Conservation (phyloP, 2,888 invertebrate genomes). For the Microctonus aethiopoides region DNA sequence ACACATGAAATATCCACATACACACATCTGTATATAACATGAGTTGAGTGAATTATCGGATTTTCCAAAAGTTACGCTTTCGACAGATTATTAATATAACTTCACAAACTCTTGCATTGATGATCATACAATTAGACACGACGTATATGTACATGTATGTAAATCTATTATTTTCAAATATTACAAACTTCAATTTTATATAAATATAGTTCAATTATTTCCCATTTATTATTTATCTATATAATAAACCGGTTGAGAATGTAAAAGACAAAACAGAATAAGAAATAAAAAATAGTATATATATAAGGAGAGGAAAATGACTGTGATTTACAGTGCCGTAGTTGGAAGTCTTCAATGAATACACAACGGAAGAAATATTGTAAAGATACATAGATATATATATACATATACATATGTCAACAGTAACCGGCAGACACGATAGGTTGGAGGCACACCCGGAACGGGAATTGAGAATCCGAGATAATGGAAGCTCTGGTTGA, state of each 20-base stretch:
- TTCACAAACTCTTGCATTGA: neutral
- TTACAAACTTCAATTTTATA: neutral
- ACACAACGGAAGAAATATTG: neutral
- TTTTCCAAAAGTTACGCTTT: neutral
- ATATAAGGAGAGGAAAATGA: neutral
- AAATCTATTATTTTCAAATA: neutral
- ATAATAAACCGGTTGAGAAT: too few relatives aligned
- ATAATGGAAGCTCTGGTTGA: slow-evolving; percentile 22
- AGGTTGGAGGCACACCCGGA: neutral
- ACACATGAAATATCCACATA: slow-evolving; percentile 4
- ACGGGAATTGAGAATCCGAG: slow-evolving; percentile 12
- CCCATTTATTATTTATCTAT: too few relatives aligned
- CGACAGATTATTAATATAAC: slow-evolving; percentile 1
- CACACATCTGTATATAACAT: neutral
- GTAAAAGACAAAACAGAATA: neutral
- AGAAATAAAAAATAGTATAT: neutral
- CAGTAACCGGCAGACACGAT: too few relatives aligned
- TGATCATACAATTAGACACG: neutral
- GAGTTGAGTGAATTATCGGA: slow-evolving; percentile 18
- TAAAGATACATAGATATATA: neutral
- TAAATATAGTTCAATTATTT: too few relatives aligned
- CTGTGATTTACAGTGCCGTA: neutral
- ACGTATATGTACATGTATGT: too few relatives aligned
- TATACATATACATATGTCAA: neutral
- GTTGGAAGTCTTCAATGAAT: slow-evolving; percentile 16